Conservation (phyloP, 2,113 vertebrate species). For the Xiphias gladius region DNA sequence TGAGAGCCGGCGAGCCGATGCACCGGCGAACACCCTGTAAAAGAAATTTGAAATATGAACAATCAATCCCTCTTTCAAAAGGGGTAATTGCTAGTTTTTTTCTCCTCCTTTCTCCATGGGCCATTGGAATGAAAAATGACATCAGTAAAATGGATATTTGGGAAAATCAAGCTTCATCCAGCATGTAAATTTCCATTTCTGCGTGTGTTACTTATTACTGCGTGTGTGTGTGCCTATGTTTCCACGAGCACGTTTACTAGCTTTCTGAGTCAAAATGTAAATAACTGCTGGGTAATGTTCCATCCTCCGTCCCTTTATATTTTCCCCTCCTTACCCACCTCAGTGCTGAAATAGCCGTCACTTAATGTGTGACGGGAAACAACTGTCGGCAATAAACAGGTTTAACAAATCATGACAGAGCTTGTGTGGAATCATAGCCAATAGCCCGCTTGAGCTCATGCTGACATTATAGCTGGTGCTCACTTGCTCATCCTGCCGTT, state of each 20-base stretch:
- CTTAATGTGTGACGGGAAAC: slow-evolving; percentile 42
- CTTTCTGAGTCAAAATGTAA: slow-evolving; percentile 50
- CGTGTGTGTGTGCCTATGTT: not conserved
- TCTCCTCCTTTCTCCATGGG: not conserved
- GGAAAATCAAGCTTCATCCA: not conserved
- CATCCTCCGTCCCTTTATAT: not conserved
- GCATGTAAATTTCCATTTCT: not conserved
- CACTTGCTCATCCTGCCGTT: slow-evolving; percentile 4
- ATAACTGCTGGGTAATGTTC: slow-evolving; percentile 42
- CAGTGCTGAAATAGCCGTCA: slow-evolving; percentile 41
- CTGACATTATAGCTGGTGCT: slow-evolving; percentile 40
- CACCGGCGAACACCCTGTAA: not conserved
- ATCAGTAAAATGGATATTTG: slow-evolving; percentile 12
- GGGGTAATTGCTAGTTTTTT: slow-evolving; percentile 41
- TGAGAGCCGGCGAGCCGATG: slow-evolving; percentile 37
- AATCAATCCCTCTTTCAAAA: slow-evolving; percentile 50
- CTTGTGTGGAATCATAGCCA: slow-evolving; percentile 49
- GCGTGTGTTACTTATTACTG: not conserved
- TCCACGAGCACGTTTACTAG: slow-evolving; percentile 43
- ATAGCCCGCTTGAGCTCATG: slow-evolving; percentile 30
- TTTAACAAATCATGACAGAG: slow-evolving; percentile 69
- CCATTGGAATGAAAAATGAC: slow-evolving; percentile 20
- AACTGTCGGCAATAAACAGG: slow-evolving; percentile 48
- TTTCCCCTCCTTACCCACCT: not conserved
- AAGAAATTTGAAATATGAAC: slow-evolving; percentile 58